Conservation (phyloP, 2,888 invertebrate genomes). For the Drosophila mimica region DNA sequence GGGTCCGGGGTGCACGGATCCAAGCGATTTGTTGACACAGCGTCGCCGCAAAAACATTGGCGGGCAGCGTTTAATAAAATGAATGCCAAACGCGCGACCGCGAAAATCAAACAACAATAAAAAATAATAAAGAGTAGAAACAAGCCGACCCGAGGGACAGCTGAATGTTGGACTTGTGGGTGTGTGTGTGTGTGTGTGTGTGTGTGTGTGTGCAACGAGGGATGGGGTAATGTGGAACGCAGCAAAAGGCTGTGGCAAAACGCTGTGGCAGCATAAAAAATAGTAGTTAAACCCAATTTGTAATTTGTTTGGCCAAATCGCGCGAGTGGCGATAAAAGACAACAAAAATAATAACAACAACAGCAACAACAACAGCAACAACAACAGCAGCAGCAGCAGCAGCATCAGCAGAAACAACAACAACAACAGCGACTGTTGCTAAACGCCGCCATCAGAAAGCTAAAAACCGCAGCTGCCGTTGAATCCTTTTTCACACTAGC, state of each 20-base stretch:
- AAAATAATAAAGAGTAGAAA: conserved; percentile 55
- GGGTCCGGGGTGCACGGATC: conserved; percentile 7
- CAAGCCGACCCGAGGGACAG: conserved; percentile 1
- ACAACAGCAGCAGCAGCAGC: background rate
- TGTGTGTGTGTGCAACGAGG: background rate
- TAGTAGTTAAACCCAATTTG: conserved; percentile 76
- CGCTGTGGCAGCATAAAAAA: conserved; percentile 66
- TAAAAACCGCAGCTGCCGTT: conserved; percentile 50
- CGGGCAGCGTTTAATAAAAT: conserved; percentile 72
- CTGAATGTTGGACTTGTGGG: conserved; percentile 14
- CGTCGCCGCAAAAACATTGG: conserved; percentile 67
- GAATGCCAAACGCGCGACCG: conserved; percentile 76
- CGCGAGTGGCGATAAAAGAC: conserved; percentile 63
- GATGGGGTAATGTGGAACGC: conserved; percentile 28
- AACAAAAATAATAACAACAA: conserved; percentile 48
- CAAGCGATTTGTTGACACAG: conserved; percentile 68
- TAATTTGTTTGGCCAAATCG: conserved; percentile 79
- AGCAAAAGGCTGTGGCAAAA: conserved; percentile 31
- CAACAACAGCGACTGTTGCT: conserved; percentile 22
- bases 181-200: background rate
- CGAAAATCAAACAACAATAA: conserved; percentile 78
- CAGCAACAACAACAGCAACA: conserved; percentile 18
- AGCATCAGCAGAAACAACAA: conserved; percentile 8
- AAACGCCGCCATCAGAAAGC: conserved; percentile 55
- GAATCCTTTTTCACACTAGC: conserved; percentile 59